Evolutionary conservation across 2,797 vertebrate genomes (phyloP), one percentile per base, ranked within the genome.

Genomic region (Ispidina lecontei): DNA sequence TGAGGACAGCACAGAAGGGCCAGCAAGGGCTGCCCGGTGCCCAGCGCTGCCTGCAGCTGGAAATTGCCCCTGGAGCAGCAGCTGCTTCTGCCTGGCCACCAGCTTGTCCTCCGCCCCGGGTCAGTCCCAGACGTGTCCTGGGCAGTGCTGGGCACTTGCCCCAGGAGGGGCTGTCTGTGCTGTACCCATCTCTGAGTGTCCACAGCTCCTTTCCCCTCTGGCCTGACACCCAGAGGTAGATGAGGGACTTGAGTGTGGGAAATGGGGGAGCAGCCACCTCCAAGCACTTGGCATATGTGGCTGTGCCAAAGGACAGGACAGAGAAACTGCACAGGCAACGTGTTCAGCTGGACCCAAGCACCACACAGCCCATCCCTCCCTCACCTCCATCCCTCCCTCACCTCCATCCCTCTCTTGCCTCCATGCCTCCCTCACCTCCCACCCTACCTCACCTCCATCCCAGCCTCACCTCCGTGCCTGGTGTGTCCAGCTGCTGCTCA

Each of bases 281-380:
- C 0, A 2, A 41, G 55, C 62, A 4, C 14, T 14, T 3, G 3
- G 51, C 49, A 39, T 29, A 2, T 2, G 59, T 0, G 4, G 54
- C 81, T 72, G 51, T 49, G 41, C 28, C 52, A 41, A 68, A 59
- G 62, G 16, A 76, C 19, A 1, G 22, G 28, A n/a, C 3, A 54
- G 37, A 60, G 71, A 73, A 46, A 26, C 33, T 23, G 23, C 9
- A 2, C 43, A 5, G 46, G 7, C 2, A 19, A 21, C 39, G 15
- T 4, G 35, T 84, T 44, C 74, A 16, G 26, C 13, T 5, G 3
- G 55, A 33, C 33, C 51, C 2, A 4, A 65, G 41, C 54, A n/a
- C 35, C 22, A 2, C 14, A 1, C 21, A 23, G 37, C n/a, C 69
- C 76, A 21, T 9, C 64, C 72, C 84, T 43, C 49, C 74, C 89